Base-by-base conservation (phyloP, 1,140 invertebrate species). In the Pogonus chalceus region DNA sequence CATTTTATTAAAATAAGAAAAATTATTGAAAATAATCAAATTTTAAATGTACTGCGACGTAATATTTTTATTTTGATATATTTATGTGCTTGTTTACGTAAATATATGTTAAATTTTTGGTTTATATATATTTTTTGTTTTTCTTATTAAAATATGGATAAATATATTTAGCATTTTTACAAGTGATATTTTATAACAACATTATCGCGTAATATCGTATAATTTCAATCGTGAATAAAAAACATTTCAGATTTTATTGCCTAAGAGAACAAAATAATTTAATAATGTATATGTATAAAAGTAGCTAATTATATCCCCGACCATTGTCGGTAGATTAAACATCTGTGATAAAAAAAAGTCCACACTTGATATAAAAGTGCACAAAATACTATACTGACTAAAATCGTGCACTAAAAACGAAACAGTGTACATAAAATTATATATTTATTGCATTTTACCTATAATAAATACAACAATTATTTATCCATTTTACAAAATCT, bases 261-360 rank as follows among this genome's bases (percentile, higher is more conserved):
- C 37, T 43, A 43, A 43, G 18, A 43, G 37, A 43, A 43, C 37
- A 43, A 43, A 43, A 43, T 12, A 16, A 18, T 10, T 43, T 10
- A 43, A 10, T 43, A 43, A 10, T 43, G 18, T 43, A 43, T 10
- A 43, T 43, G 37, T 43, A 43, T 43, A 43, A 43, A n/a, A 43
- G 37, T 43, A 43, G 37, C 37, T 43, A 43, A 43, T 43, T 10
- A 43, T 12, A 12, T 43, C 9, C 37, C 37, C 7, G 18, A 9
- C 18, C 4, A 9, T 4, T 4, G 4, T 18, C 9, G 37, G 9
- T 43, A 9, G 18, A 43, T 3, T 10, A 43, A 43, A 43, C 37
- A 43, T 43, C 37, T 43, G 37, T 43, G 37, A 43, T 43, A 43
- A n/a, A n/a, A n/a, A n/a, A n/a, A 43, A 10, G 37, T 43, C 37